These are phyloP conservation scores for Thyatira batis DNA, from an alignment of 2,888 invertebrate species.

Conservation along the genomic window DNA sequence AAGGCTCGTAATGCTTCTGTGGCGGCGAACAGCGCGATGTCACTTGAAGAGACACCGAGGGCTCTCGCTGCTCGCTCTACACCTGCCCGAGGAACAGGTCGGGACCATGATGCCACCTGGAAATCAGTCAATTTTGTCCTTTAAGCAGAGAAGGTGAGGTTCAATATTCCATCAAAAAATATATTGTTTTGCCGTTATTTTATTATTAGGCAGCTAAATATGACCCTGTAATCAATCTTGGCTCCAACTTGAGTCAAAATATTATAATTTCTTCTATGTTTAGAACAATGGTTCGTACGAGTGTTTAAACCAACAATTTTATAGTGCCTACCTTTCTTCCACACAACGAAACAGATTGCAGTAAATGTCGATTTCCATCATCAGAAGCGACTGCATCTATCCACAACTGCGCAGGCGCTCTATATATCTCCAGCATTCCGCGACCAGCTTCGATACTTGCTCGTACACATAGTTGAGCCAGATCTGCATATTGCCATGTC, in stretches of 20 bases:
- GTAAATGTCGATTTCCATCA: constrained; percentile 77
- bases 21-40: constrained; percentile 84
- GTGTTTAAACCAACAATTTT: no score
- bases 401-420: constrained; percentile 71
- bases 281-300: no score
- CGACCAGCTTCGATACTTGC: constrained; percentile 60
- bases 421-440: constrained; percentile 57
- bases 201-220: no score
- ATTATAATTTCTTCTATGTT: not conserved
- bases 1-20: constrained; percentile 85
- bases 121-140: constrained; percentile 1
- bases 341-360: constrained; percentile 85
- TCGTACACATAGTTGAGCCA: constrained; percentile 61
- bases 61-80: constrained; percentile 82
- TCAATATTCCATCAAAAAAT: not conserved
- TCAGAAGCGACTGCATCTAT: constrained; percentile 82
- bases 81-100: constrained; percentile 81
- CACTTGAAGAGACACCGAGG: constrained; percentile 84
- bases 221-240: no score
- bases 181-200: no score
- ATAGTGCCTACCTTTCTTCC: constrained; percentile 84
- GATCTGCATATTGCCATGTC: constrained; percentile 71
- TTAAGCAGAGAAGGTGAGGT: not conserved
- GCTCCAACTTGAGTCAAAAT: no score
- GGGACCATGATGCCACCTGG: constrained; percentile 86